Percentiles rank a stretch among this genome's conserved stretches.
These are phyloP conservation scores for Holcopasites calliopsidis DNA, from an alignment of 1,140 invertebrate genomes.

Conservation along the genomic window DNA sequence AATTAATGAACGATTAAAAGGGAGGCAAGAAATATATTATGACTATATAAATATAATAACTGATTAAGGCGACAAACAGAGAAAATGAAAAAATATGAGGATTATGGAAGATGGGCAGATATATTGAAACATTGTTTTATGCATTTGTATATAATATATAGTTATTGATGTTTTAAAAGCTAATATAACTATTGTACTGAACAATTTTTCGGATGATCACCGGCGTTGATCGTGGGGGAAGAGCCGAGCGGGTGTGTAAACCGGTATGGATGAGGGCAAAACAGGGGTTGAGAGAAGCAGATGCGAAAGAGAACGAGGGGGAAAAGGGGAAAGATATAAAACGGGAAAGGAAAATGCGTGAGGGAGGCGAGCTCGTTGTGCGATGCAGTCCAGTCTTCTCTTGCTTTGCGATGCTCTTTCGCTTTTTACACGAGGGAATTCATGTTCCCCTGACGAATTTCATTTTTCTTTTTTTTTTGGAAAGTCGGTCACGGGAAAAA, in stretches of 20 bases:
- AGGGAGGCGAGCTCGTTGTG: conserved; percentile 30
- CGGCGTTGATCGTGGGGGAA: conserved; percentile 34
- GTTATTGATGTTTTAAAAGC: conserved; percentile 65
- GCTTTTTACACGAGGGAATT: conserved; percentile 23
- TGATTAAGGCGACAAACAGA: conserved; percentile 61
- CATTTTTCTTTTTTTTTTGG: too few relatives aligned
- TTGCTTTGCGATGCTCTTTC: conserved; percentile 36
- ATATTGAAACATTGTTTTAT: conserved; percentile 67
- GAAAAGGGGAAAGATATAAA: background rate
- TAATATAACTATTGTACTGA: conserved; percentile 64
- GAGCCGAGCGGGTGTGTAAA: conserved; percentile 13
- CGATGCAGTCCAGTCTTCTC: conserved; percentile 44
- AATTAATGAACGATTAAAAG: conserved; percentile 72
- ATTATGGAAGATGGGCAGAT: conserved; percentile 61
- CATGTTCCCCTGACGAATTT: background rate
- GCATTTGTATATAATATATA: conserved; percentile 65
- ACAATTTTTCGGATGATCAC: conserved; percentile 53
- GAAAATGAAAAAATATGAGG: conserved; percentile 52
- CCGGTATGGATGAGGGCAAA: background rate
- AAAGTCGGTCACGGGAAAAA: background rate
- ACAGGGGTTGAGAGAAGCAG: conserved; percentile 15
- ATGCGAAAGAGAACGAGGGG: background rate
- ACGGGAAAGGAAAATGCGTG: background rate
- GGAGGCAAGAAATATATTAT: conserved; percentile 62
- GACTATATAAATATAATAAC: conserved; percentile 59